phyloP scores from a whole-genome alignment of 2,888 invertebrate genomes.

The Ormyrus nitidulus region DNA sequence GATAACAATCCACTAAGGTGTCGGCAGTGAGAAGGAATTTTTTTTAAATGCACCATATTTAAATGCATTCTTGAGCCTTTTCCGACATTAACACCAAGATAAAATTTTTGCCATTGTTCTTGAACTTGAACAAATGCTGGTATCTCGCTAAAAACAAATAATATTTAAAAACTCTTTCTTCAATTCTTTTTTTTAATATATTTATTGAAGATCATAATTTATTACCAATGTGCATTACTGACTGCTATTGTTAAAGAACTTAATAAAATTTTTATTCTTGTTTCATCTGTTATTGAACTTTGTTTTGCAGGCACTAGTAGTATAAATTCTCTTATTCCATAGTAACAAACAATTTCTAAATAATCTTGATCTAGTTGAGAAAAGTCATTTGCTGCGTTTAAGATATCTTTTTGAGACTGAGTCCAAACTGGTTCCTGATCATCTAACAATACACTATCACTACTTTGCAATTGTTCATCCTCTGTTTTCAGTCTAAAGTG shows the following conservation, averaged over 20 bases:
- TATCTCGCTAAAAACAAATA: slow-evolving; percentile 78
- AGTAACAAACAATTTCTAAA: slow-evolving; percentile 82
- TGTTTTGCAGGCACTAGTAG: slow-evolving; percentile 83
- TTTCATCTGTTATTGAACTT: slow-evolving; percentile 80
- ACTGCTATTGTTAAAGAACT: slow-evolving; percentile 90
- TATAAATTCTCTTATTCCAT: slow-evolving; percentile 89
- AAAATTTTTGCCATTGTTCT: slow-evolving; percentile 88
- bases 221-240: slow-evolving; percentile 85
- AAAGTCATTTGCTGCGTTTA: slow-evolving; percentile 80
- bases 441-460: slow-evolving; percentile 29
- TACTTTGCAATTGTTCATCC: slow-evolving; percentile 64
- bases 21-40: slow-evolving; percentile 87
- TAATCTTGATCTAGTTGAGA: slow-evolving; percentile 72
- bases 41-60: slow-evolving; percentile 91
- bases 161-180: neutral
- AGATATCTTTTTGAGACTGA: slow-evolving; percentile 77
- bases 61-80: slow-evolving; percentile 88
- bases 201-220: neutral
- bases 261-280: slow-evolving; percentile 85
- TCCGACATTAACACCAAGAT: slow-evolving; percentile 87
- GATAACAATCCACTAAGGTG: slow-evolving; percentile 89
- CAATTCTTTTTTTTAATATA: neutral
- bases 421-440: slow-evolving; percentile 65
- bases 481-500: slow-evolving; percentile 68
- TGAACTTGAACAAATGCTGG: slow-evolving; percentile 93